A percentile compares a stretch with the other conserved stretches of the same genome.
Conservation (phyloP, 1,140 invertebrate species). For the Drosophila suzukii region DNA sequence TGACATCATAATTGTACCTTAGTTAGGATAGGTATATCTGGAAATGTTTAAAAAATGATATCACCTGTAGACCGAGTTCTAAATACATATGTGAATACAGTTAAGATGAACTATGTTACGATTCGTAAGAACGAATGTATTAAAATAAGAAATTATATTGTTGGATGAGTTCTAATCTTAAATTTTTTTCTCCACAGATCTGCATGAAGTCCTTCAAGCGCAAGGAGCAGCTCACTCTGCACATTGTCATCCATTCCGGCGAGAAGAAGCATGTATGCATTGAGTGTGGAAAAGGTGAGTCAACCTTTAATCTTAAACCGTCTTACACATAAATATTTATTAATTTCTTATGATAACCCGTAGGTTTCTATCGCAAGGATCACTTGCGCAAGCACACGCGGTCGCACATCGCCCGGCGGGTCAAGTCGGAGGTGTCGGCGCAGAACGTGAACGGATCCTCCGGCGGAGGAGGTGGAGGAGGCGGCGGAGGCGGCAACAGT, state of each 20-base stretch:
- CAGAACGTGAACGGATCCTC: slow-evolving; percentile 84
- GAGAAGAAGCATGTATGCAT: slow-evolving; percentile 94
- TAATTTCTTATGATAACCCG: background rate
- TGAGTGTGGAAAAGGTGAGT: slow-evolving; percentile 92
- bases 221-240: slow-evolving; percentile 93
- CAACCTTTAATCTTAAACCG: background rate
- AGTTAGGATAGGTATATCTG: too few relatives aligned
- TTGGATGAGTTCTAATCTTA: background rate
- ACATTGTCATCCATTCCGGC: slow-evolving; percentile 94
- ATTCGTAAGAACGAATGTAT: too few relatives aligned
- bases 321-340: slow-evolving; percentile 10
- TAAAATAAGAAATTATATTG: too few relatives aligned
- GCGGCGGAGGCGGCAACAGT: slow-evolving; percentile 66
- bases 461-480: slow-evolving; percentile 55
- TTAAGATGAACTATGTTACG: background rate
- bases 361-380: slow-evolving; percentile 90
- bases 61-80: too few relatives aligned
- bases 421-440: slow-evolving; percentile 85
- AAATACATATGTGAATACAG: too few relatives aligned
- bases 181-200: slow-evolving; percentile 83
- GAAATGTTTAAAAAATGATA: too few relatives aligned
- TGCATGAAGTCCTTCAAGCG: slow-evolving; percentile 94
- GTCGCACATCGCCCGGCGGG: slow-evolving; percentile 84
- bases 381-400: slow-evolving; percentile 89
- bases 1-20: too few relatives aligned